Evolutionary conservation across 2,797 vertebrate species (phyloP).

Genomic region (Hydrolagus colliei): DNA sequence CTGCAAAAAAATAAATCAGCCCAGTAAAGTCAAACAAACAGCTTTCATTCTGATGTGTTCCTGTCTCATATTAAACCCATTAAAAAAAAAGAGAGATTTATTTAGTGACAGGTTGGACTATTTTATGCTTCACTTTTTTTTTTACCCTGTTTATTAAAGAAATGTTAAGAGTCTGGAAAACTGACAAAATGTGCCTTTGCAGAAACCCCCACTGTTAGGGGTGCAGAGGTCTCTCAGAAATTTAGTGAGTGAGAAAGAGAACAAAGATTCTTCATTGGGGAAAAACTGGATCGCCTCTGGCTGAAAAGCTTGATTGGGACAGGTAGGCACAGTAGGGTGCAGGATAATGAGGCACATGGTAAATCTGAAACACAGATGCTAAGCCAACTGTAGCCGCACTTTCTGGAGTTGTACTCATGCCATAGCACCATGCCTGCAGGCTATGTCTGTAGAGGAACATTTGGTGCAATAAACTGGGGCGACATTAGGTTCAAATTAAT

Average conservation of each 20-base stretch:
- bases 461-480: conserved; percentile 71
- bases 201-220: conserved; percentile 57
- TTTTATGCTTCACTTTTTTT: conserved; percentile 58
- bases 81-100: conserved; percentile 49
- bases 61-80: neutral
- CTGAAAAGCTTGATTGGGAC: conserved; percentile 69
- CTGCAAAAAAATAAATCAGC: conserved; percentile 25
- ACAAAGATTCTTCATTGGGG: conserved; percentile 69
- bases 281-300: conserved; percentile 68
- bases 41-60: conserved; percentile 25
- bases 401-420: conserved; percentile 62
- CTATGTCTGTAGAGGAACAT: conserved; percentile 75
- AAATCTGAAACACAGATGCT: conserved; percentile 81
- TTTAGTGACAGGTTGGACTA: conserved; percentile 61
- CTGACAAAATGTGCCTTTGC: conserved; percentile 53
- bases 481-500: conserved; percentile 79
- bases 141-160: conserved; percentile 54
- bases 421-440: conserved; percentile 61
- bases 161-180: conserved; percentile 62
- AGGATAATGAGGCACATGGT: conserved; percentile 69
- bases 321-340: conserved; percentile 77
- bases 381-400: conserved; percentile 70
- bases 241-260: conserved; percentile 74
- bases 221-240: conserved; percentile 69
- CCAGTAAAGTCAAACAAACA: conserved; percentile 31